phyloP scores from a whole-genome alignment of 1,140 invertebrate species.

The Conopomorpha cramerella region DNA sequence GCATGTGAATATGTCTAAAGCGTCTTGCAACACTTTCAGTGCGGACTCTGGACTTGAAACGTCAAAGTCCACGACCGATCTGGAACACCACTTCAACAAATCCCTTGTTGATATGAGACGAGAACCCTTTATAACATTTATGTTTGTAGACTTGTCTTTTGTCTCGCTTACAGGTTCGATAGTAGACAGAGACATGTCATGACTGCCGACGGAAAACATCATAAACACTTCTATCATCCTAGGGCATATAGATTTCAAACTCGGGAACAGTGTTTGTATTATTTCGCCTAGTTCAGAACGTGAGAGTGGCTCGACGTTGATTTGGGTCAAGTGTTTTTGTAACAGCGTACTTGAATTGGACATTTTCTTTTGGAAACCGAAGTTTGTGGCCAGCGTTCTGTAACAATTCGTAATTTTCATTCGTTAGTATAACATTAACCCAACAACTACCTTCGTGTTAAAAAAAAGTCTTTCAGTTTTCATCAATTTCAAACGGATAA shows the following conservation, averaged over 20 bases:
- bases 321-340: constrained; percentile 82
- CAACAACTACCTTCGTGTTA: too few relatives aligned
- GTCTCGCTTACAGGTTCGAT: constrained; percentile 20
- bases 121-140: constrained; percentile 54
- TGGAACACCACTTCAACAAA: constrained; percentile 89
- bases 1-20: constrained; percentile 88
- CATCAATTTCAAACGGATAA: too few relatives aligned
- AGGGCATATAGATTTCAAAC: constrained; percentile 73
- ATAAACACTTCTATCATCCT: constrained; percentile 86
- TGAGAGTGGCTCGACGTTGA: constrained; percentile 81
- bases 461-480: too few relatives aligned
- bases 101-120: constrained; percentile 82
- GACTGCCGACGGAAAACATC: constrained; percentile 74
- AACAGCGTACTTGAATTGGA: constrained; percentile 67
- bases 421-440: too few relatives aligned
- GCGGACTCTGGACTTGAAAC: constrained; percentile 75
- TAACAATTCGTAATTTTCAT: too few relatives aligned
- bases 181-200: constrained; percentile 53
- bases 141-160: constrained; percentile 24
- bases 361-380: constrained; percentile 67
- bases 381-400: constrained; percentile 63
- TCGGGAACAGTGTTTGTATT: constrained; percentile 71
- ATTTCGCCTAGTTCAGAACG: constrained; percentile 72
- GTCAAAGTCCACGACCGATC: constrained; percentile 76
- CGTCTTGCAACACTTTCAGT: constrained; percentile 84